Conservation (phyloP, 2,113 vertebrate species). For the Oreochromis spilurus region DNA sequence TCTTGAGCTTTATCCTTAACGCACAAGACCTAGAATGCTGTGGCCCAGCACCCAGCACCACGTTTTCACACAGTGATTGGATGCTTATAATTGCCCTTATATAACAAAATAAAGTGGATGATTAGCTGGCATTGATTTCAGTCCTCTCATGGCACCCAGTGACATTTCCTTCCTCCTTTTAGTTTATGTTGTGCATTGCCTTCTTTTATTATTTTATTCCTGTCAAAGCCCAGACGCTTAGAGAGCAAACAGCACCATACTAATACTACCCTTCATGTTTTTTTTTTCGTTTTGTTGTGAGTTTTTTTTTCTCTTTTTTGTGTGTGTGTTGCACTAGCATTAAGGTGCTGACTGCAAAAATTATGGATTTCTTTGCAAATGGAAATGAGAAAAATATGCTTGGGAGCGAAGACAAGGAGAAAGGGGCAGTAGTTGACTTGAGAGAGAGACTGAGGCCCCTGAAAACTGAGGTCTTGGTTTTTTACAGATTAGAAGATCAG, state of each 20-base stretch:
- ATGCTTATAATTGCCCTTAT: conserved; percentile 54
- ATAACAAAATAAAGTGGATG: conserved; percentile 40
- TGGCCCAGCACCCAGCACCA: background rate
- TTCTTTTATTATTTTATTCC: background rate
- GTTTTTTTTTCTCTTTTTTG: background rate
- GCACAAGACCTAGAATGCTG: background rate
- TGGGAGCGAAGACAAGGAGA: conserved; percentile 16
- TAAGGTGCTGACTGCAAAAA: background rate
- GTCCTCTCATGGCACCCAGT: conserved; percentile 10
- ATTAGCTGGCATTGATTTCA: conserved; percentile 60
- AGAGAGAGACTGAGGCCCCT: conserved; percentile 25
- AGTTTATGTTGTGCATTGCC: conserved; percentile 13
- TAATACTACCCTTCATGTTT: conserved; percentile 54
- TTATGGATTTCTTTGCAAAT: conserved; percentile 55
- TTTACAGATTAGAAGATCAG: conserved; percentile 74
- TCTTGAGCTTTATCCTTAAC: background rate
- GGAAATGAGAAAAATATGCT: conserved; percentile 24
- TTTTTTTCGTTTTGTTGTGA: background rate
- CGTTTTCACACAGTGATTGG: background rate
- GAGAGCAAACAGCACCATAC: conserved; percentile 16
- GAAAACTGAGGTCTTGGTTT: conserved; percentile 59
- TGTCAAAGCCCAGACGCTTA: background rate
- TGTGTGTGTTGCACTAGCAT: background rate
- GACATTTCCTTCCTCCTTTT: conserved; percentile 41
- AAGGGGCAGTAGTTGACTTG: conserved; percentile 17